phyloP scores from a whole-genome alignment of 2,797 vertebrate species.

The Salmo trutta region DNA sequence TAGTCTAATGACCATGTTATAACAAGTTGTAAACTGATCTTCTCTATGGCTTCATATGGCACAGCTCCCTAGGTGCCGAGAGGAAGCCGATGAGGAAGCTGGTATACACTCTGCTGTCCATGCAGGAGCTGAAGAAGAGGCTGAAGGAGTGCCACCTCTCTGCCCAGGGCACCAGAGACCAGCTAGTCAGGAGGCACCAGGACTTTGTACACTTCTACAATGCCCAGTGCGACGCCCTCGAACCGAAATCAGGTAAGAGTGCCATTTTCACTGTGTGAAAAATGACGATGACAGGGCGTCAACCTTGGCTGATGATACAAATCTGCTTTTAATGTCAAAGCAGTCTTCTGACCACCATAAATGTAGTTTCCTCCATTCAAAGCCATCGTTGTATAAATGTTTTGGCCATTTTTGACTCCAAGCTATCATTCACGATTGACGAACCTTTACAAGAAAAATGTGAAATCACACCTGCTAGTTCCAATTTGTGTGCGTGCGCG shows the following conservation, averaged over 20 bases:
- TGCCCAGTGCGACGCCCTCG: constrained; percentile 87
- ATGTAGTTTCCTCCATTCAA: not conserved
- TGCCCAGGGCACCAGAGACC: constrained; percentile 81
- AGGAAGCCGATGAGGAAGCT: constrained; percentile 85
- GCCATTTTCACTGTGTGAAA: not conserved
- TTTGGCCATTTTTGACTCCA: not conserved
- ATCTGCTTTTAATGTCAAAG: not conserved
- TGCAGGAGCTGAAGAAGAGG: constrained; percentile 84
- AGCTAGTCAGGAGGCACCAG: constrained; percentile 85
- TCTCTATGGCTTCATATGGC: constrained; percentile 18
- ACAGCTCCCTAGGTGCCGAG: constrained; percentile 67
- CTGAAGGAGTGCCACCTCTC: constrained; percentile 85
- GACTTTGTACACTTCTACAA: constrained; percentile 91
- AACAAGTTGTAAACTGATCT: not conserved
- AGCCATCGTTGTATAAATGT: not conserved
- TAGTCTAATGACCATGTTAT: not conserved
- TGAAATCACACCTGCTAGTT: not conserved
- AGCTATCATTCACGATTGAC: not conserved
- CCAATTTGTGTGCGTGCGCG: not conserved
- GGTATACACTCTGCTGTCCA: constrained; percentile 89
- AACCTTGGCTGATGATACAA: not conserved
- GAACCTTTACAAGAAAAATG: not conserved
- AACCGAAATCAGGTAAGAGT: constrained; percentile 84
- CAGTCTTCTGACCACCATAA: not conserved
- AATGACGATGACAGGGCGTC: not conserved